Conservation (phyloP, 37 sponge, comb jelly and placozoan genomes). For the Ianthella basta region DNA sequence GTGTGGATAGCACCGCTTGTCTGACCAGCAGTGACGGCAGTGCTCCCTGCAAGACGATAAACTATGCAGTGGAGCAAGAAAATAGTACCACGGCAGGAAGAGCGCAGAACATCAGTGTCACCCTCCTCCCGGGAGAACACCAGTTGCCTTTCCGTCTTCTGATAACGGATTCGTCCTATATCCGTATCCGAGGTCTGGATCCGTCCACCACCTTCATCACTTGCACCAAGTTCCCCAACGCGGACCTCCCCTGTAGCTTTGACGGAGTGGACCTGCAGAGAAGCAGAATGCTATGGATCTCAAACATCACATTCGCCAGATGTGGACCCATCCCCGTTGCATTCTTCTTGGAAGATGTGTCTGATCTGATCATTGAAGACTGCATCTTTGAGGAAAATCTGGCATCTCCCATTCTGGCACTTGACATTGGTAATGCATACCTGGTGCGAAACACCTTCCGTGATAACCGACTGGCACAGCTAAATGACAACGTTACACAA, state of each 20-base stretch:
- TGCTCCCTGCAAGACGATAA: constrained; percentile 8
- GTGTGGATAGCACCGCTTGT: background rate
- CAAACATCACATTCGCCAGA: constrained; percentile 54
- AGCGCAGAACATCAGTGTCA: background rate
- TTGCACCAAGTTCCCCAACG: constrained; percentile 12
- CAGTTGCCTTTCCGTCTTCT: background rate
- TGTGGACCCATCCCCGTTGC: constrained; percentile 50
- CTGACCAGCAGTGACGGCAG: background rate
- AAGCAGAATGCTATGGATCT: constrained; percentile 21
- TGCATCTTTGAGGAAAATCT: constrained; percentile 44
- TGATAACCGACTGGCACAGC: background rate
- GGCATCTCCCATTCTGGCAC: background rate
- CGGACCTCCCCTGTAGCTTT: constrained; percentile 1
- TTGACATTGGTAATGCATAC: background rate
- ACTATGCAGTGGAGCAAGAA: constrained; percentile 4
- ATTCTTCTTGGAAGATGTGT: constrained; percentile 27
- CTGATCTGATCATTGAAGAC: constrained; percentile 37
- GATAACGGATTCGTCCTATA: background rate
- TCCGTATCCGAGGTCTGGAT: background rate
- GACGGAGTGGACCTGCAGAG: background rate
- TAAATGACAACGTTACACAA: background rate
- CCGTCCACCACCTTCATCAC: background rate
- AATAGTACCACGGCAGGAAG: background rate
- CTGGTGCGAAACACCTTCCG: background rate
- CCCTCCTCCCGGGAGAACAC: constrained; percentile 13